Evolutionary conservation across 2,113 vertebrate species (phyloP).

Genomic region (Suncus etruscus): DNA sequence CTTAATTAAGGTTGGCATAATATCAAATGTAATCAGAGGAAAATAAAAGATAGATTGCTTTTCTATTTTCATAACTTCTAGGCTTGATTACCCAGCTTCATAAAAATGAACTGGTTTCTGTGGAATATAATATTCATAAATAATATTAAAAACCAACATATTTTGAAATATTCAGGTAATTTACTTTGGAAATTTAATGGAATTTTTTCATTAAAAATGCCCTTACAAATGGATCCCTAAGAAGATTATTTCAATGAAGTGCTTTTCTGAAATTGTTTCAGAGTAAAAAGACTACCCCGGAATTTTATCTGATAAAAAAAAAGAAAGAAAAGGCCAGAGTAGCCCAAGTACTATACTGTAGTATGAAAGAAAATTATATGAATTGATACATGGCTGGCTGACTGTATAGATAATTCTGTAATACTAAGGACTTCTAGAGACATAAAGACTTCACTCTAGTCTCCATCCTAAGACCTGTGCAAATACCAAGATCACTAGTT

Average conservation of each 20-base stretch:
- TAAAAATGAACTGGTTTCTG: background rate
- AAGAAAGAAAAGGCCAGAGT: background rate
- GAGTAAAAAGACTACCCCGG: background rate
- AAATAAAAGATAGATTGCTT: slow-evolving; percentile 29
- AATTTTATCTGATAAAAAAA: background rate
- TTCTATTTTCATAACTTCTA: slow-evolving; percentile 32
- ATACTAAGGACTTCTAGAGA: background rate
- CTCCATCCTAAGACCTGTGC: no score
- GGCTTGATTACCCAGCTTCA: background rate
- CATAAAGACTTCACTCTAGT: no score
- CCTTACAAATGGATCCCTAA: background rate
- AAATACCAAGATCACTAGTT: no score
- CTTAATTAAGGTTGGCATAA: slow-evolving; percentile 1
- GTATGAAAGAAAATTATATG: background rate
- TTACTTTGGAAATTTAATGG: slow-evolving; percentile 31
- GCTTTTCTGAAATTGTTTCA: background rate
- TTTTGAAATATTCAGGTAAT: background rate
- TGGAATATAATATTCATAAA: background rate
- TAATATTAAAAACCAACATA: background rate
- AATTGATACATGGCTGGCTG: background rate
- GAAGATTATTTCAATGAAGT: slow-evolving; percentile 24
- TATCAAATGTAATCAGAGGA: slow-evolving; percentile 23
- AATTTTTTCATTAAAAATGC: background rate
- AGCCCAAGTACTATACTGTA: background rate
- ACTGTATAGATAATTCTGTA: background rate